Evolutionary conservation across 2,797 vertebrate species (phyloP).

Genomic region (Vireo griseus): DNA sequence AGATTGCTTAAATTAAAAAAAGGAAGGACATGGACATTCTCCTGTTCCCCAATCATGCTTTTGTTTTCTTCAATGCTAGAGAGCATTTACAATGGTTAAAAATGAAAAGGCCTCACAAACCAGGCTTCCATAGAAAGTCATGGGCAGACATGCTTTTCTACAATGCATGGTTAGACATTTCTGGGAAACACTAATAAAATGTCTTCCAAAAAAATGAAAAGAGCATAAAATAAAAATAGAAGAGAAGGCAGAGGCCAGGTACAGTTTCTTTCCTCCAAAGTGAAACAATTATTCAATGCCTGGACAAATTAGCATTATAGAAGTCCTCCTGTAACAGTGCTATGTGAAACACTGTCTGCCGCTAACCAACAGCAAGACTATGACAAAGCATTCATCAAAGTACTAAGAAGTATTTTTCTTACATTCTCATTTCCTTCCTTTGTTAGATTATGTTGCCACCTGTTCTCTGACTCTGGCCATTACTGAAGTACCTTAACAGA

Average conservation of each 20-base stretch:
- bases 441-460: background rate
- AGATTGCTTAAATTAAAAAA: background rate
- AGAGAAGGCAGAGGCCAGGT: background rate
- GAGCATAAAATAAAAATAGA: background rate
- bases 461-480: background rate
- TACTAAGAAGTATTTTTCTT: background rate
- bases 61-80: background rate
- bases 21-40: background rate
- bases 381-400: background rate
- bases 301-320: background rate
- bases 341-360: background rate
- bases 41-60: background rate
- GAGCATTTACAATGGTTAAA: background rate
- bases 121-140: background rate
- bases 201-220: background rate
- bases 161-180: background rate
- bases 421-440: background rate
- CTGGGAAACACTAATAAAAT: background rate
- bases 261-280: background rate
- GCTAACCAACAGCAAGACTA: background rate
- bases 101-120: background rate
- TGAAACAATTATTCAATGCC: background rate
- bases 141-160: background rate
- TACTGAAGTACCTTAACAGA: background rate
- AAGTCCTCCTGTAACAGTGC: background rate